phyloP scores from a whole-genome alignment of 92 coral and sea anemone genomes.

The Pocillopora meandrina region DNA sequence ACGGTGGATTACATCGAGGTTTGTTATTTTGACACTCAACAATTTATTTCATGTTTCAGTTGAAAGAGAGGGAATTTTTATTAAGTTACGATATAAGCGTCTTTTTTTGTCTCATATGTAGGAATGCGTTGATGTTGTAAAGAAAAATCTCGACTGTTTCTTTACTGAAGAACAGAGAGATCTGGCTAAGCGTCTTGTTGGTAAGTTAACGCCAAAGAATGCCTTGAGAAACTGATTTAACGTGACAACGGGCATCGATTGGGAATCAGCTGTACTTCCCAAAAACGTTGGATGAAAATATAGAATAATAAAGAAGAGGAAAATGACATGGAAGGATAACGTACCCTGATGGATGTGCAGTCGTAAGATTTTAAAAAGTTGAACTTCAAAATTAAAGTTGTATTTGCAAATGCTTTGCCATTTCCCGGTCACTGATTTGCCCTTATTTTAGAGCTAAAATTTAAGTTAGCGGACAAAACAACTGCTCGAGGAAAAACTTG shows the following conservation, averaged over 20 bases:
- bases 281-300: too few relatives aligned
- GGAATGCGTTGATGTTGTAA: conserved; percentile 72
- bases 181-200: conserved; percentile 69
- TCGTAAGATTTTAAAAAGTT: too few relatives aligned
- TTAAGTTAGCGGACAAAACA: too few relatives aligned
- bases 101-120: background rate
- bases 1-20: conserved; percentile 91
- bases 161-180: conserved; percentile 68
- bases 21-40: background rate
- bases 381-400: too few relatives aligned
- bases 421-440: too few relatives aligned
- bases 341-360: too few relatives aligned
- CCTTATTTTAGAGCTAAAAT: too few relatives aligned
- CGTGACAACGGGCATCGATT: background rate
- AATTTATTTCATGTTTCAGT: background rate
- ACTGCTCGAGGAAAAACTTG: background rate
- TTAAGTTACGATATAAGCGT: background rate
- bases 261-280: too few relatives aligned
- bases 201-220: conserved; percentile 21
- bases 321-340: too few relatives aligned
- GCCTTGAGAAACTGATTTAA: background rate
- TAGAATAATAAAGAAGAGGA: too few relatives aligned
- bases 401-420: too few relatives aligned
- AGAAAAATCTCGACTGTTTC: conserved; percentile 57
- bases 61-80: too few relatives aligned